These are phyloP conservation scores for Myxocyprinus asiaticus DNA, from an alignment of 2,113 vertebrate genomes.

Conservation along the genomic window DNA sequence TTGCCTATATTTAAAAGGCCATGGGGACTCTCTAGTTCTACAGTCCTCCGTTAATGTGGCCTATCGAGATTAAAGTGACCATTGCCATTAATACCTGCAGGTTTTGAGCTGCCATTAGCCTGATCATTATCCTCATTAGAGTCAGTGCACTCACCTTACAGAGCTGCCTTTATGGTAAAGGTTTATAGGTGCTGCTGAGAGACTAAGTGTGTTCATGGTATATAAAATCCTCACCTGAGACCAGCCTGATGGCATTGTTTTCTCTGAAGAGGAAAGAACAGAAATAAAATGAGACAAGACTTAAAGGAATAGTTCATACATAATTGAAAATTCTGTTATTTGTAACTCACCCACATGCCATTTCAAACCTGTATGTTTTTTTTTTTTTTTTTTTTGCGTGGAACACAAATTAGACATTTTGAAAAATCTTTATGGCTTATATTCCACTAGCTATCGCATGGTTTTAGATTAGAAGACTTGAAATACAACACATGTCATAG, in stretches of 20 bases:
- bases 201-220: slow-evolving; percentile 48
- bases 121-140: slow-evolving; percentile 51
- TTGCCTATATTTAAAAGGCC: slow-evolving; percentile 44
- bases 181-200: slow-evolving; percentile 30
- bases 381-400: too few relatives aligned
- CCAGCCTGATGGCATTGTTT: slow-evolving; percentile 18
- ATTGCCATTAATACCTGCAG: slow-evolving; percentile 49
- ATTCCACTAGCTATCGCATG: too few relatives aligned
- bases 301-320: too few relatives aligned
- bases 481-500: too few relatives aligned
- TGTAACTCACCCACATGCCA: too few relatives aligned
- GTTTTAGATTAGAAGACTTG: too few relatives aligned
- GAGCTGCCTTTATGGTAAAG: slow-evolving; percentile 45
- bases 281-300: too few relatives aligned
- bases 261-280: slow-evolving; percentile 16
- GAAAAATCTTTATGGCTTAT: too few relatives aligned
- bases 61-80: slow-evolving; percentile 45
- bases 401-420: too few relatives aligned
- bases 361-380: too few relatives aligned
- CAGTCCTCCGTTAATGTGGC: slow-evolving; percentile 38
- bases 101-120: slow-evolving; percentile 46
- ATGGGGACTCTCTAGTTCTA: slow-evolving; percentile 29
- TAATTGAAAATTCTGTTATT: too few relatives aligned
- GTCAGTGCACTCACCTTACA: slow-evolving; percentile 21
- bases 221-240: slow-evolving; percentile 42